Evolutionary conservation across 2,888 invertebrate genomes (phyloP).

Genomic region (Torymus tubicola): DNA sequence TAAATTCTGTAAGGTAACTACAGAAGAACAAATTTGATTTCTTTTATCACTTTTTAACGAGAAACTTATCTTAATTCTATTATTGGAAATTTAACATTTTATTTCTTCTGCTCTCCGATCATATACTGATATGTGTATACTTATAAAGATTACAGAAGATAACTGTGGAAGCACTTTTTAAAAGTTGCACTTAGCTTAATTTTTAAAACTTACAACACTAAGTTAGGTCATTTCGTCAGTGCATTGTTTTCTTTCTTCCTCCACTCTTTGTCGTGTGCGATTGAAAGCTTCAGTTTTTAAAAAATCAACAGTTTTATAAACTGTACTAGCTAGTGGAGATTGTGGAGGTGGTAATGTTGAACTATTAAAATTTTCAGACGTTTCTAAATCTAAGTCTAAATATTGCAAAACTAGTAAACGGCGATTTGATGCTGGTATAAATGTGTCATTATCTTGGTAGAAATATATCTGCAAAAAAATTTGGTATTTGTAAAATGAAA

Average conservation of each 20-base stretch:
- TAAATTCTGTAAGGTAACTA: slow-evolving; percentile 54
- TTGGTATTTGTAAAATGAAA: slow-evolving; percentile 13
- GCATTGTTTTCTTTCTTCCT: slow-evolving; percentile 80
- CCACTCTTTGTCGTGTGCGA: slow-evolving; percentile 88
- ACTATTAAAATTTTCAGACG: slow-evolving; percentile 75
- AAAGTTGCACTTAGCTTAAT: slow-evolving; percentile 24
- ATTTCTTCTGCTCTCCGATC: slow-evolving; percentile 31
- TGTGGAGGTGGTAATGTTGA: slow-evolving; percentile 73
- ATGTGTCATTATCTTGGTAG: slow-evolving; percentile 71
- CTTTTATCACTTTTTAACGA: slow-evolving; percentile 44
- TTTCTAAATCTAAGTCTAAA: slow-evolving; percentile 89
- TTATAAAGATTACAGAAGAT: slow-evolving; percentile 34
- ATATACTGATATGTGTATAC: neutral
- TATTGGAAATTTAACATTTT: slow-evolving; percentile 38
- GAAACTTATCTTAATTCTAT: slow-evolving; percentile 37
- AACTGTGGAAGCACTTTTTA: slow-evolving; percentile 50
- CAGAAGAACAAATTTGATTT: slow-evolving; percentile 49
- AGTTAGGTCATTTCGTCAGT: slow-evolving; percentile 71
- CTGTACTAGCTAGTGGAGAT: slow-evolving; percentile 78
- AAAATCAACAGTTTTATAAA: slow-evolving; percentile 96
- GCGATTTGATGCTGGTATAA: slow-evolving; percentile 67
- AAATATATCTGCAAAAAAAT: slow-evolving; percentile 64
- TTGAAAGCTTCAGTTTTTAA: slow-evolving; percentile 95
- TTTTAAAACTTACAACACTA: slow-evolving; percentile 14
- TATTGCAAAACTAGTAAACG: slow-evolving; percentile 83